Evolutionary conservation across 2,888 invertebrate species (phyloP).

Genomic region (Biston betularia): DNA sequence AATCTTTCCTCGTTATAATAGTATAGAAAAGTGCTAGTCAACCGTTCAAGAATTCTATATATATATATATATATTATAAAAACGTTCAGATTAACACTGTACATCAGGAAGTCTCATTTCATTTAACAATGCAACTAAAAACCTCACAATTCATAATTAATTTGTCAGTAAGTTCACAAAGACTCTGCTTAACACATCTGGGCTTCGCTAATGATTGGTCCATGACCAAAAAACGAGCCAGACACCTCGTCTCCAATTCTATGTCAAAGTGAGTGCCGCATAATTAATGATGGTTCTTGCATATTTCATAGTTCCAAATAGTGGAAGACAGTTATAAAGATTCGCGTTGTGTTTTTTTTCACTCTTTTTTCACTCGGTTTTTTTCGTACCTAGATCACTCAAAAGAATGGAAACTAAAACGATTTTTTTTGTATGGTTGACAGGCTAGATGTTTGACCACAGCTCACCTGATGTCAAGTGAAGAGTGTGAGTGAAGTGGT

Average conservation of each 20-base stretch:
- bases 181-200: slow-evolving; percentile 6
- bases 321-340: slow-evolving; percentile 14
- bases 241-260: slow-evolving; percentile 25
- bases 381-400: too few species aligned
- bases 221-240: slow-evolving; percentile 18
- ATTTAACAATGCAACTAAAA: background rate
- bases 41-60: too few species aligned
- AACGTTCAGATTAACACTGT: background rate
- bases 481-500: too few species aligned
- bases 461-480: too few species aligned
- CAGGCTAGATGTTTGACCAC: too few species aligned
- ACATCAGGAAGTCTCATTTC: background rate
- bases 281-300: slow-evolving; percentile 26
- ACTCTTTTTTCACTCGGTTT: too few species aligned
- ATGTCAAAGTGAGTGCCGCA: slow-evolving; percentile 32
- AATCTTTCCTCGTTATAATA: too few species aligned
- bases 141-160: background rate
- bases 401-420: too few species aligned
- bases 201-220: slow-evolving; percentile 18
- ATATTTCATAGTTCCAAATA: background rate
- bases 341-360: background rate
- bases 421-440: too few species aligned
- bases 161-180: slow-evolving; percentile 2
- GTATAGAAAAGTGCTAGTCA: too few species aligned
- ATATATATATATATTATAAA: too few species aligned